Base-by-base conservation (phyloP, 2,888 invertebrate species). In the Physocephala rufipes region DNA sequence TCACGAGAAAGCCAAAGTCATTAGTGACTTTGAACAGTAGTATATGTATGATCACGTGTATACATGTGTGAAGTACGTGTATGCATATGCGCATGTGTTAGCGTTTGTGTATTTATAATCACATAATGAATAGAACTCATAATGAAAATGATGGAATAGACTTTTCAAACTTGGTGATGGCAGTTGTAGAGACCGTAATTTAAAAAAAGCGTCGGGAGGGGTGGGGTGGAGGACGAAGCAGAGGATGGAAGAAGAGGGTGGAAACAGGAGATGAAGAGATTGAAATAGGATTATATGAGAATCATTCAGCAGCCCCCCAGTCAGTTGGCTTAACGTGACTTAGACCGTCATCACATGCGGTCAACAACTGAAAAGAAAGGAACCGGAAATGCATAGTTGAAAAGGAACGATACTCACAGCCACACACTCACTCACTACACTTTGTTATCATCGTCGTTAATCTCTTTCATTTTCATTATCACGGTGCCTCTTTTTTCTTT, bases 91-190 rank as follows among this genome's bases (percentile, higher is more conserved):
- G 28, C 28, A 19, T 53, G 61, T 71, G 70, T 55, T n/a, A n/a
- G n/a, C n/a, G 21, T 55, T 3, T 55, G 21, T 55, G 53, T 49
- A n/a, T 55, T 36, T 30, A 55, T 58, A 58, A 67, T 43, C 58
- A 45, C 36, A 45, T 67, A 67, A 67, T 67, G 67, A 67, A 58
- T 67, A 55, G 45, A 58, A 67, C 43, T 67, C 21, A 26, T 45
- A 67, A 45, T 58, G 58, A 67, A 55, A 67, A 58, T 26, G 55
- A 67, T 13, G 30, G 13, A 45, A 58, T 45, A 45, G 45, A 45
- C 45, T 36, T 24, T 36, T 45, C 1, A 49, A 49, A 36, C 5
- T 26, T 55, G 55, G 15, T 45, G 63, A 63, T 63, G 21, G 47
- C 61, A 61, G 61, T 13, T 26, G 47, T 26, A 63, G 45, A 21